Conservation (phyloP, 2,797 vertebrate genomes). For the Eulemur albifrons region DNA sequence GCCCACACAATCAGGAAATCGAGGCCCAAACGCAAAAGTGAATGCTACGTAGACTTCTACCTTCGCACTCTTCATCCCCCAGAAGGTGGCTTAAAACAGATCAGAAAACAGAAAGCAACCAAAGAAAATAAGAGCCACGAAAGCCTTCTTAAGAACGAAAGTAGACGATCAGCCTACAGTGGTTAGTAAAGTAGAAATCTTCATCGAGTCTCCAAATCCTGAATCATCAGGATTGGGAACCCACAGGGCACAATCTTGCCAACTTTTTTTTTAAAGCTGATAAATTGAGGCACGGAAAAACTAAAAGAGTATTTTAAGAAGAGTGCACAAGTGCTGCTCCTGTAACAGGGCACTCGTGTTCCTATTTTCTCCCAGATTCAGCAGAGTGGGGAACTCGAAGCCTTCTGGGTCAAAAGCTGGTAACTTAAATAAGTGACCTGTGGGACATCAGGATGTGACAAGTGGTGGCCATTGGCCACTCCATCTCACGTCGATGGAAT, state of each 20-base stretch:
- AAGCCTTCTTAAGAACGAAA: background rate
- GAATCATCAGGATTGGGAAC: background rate
- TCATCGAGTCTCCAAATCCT: slow-evolving; percentile 10
- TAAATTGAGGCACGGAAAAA: slow-evolving; percentile 29
- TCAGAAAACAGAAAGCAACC: slow-evolving; percentile 29
- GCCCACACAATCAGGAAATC: background rate
- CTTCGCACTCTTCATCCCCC: background rate
- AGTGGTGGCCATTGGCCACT: too few species aligned
- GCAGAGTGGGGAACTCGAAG: background rate
- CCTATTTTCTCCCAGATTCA: background rate
- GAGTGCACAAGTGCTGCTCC: background rate
- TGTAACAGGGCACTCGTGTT: background rate
- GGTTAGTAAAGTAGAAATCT: background rate
- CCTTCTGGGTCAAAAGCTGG: background rate
- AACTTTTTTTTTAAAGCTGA: background rate
- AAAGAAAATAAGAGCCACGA: background rate
- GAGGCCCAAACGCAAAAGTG: background rate
- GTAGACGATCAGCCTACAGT: background rate
- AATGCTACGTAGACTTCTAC: background rate
- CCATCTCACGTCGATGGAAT: background rate
- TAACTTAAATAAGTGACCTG: background rate
- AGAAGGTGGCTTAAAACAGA: background rate
- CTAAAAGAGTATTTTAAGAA: slow-evolving; percentile 8
- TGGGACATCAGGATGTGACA: too few species aligned
- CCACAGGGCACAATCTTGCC: background rate